Evolutionary conservation across 2,113 vertebrate genomes (phyloP), one percentile per base, ranked within the genome.

Genomic region (Caretta caretta): DNA sequence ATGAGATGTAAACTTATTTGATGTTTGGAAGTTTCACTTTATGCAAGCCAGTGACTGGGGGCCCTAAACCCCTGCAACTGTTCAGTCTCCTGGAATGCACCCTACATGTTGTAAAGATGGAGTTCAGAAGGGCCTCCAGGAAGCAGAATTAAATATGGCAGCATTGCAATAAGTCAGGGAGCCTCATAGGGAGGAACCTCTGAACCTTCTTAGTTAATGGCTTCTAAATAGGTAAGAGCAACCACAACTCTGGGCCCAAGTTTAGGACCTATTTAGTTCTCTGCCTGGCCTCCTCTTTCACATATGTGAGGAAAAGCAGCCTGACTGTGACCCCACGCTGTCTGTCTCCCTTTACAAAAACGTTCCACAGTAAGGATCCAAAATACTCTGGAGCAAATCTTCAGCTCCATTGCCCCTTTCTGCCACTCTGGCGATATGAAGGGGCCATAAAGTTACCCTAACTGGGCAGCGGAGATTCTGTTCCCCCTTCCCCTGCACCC

Each of bases 111-210:
- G 19, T 84, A 56, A 48, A 48, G 75, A 57, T 29, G 16, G 69
- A 87, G 54, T 79, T 95, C 87, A 24, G 25, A 48, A 82, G 42
- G 9, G 42, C n/a, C 24, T 1, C 8, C 27, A 42, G 5, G 27
- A 87, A 90, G 85, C 56, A 80, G 72, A 89, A n/a, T 20, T 80
- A 62, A 50, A 31, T 49, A 48, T 29, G 5, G 31, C n/a, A 1
- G 0, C 3, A 51, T 50, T 5, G 10, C 54, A 81, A 42, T 81
- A 35, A 0, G 0, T 0, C 72, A 46, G 51, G 31, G 25, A 76
- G 51, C 11, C 10, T 42, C 54, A 49, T 53, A 19, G 54, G 7
- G 25, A 24, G 51, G 35, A 53, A 10, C 50, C 27, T 56, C 76
- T 25, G 76, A 14, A 65, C 35, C 65, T 22, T 14, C 90, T 29